A percentile compares a stretch with the other conserved stretches of the same genome.
phyloP scores from a whole-genome alignment of 1,140 invertebrate species.

The Zophobas morio region DNA sequence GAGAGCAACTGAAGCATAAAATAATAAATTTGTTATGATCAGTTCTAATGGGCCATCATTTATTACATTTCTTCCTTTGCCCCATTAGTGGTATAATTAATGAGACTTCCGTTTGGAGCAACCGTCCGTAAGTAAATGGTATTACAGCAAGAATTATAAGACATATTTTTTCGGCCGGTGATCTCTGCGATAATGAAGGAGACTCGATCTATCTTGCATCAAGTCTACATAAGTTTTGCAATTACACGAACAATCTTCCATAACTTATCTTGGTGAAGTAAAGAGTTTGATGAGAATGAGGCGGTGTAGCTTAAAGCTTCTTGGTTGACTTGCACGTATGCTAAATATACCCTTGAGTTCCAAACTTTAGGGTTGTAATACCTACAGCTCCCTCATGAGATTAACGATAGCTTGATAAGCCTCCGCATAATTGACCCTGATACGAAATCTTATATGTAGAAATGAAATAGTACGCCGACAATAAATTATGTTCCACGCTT shows the following conservation, averaged over 20 bases:
- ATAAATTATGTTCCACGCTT: background rate
- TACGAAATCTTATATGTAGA: conserved; percentile 34
- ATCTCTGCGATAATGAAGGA: background rate
- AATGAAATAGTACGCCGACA: conserved; percentile 9
- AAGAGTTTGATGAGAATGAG: conserved; percentile 49
- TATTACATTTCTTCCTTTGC: no score
- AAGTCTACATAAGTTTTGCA: conserved; percentile 5
- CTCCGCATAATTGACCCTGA: conserved; percentile 36
- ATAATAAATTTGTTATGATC: no score
- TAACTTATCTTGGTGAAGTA: conserved; percentile 15
- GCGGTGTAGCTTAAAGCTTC: conserved; percentile 47
- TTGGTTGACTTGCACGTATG: conserved; percentile 52
- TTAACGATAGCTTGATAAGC: conserved; percentile 45
- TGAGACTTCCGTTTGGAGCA: no score
- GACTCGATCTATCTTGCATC: background rate
- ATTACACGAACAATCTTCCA: conserved; percentile 21
- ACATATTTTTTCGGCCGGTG: background rate
- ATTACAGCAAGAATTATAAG: no score
- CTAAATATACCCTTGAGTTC: conserved; percentile 51
- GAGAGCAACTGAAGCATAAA: no score
- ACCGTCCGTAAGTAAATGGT: no score
- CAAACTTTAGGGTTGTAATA: conserved; percentile 51
- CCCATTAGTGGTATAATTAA: no score
- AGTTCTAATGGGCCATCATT: no score
- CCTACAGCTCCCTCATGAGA: conserved; percentile 37